Percentiles rank a stretch among this genome's conserved stretches.
These are phyloP conservation scores for Gavialis gangeticus DNA, from an alignment of 2,113 vertebrate species.

Conservation along the genomic window DNA sequence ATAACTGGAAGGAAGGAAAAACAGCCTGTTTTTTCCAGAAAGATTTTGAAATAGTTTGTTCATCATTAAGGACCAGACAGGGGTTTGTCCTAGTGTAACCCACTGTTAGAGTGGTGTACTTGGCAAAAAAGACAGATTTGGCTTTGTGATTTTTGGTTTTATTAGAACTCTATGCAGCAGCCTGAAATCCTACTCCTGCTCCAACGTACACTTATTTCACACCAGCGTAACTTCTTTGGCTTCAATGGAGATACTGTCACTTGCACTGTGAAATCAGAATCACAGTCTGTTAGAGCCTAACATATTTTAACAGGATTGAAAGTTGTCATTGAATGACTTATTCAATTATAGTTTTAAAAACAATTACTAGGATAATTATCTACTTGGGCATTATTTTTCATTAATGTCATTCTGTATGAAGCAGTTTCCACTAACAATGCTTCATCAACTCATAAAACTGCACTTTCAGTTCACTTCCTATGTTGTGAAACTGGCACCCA, in stretches of 20 bases:
- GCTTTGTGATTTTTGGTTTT: neutral
- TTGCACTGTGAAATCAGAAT: neutral
- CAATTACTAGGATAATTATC: conserved; percentile 31
- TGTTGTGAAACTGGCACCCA: neutral
- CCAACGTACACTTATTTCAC: neutral
- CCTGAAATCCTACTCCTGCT: neutral
- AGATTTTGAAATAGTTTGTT: neutral
- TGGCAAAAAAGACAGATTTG: neutral
- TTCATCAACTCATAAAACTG: conserved; percentile 11
- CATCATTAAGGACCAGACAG: neutral
- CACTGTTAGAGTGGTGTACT: neutral
- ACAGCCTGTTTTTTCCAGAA: neutral
- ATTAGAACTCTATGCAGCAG: neutral
- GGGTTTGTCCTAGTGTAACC: neutral
- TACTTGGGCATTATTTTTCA: conserved; percentile 42
- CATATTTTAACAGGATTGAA: neutral
- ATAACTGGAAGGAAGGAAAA: neutral
- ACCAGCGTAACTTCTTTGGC: neutral
- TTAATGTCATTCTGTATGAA: neutral
- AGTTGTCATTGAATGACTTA: neutral
- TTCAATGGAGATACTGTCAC: neutral
- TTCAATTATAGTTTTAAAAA: conserved; percentile 30
- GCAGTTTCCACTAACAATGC: neutral
- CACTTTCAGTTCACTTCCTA: neutral
- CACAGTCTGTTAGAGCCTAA: neutral